Conservation (phyloP, 2,797 vertebrate species). For the Myotis vivesi region DNA sequence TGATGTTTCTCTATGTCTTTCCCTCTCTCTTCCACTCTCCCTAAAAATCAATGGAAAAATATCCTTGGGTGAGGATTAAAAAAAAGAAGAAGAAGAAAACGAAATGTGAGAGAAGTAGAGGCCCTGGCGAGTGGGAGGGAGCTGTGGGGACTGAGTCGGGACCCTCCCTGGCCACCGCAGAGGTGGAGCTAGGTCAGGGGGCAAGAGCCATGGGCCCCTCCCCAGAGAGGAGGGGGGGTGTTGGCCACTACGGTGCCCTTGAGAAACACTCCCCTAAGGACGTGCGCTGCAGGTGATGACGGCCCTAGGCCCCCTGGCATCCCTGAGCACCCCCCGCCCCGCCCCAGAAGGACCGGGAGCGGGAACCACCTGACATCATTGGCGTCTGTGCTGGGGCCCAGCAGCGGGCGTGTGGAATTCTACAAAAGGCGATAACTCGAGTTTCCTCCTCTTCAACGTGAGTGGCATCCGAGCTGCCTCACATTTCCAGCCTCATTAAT, state of each 20-base stretch:
- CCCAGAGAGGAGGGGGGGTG: too few species aligned
- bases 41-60: too few species aligned
- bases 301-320: background rate
- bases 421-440: background rate
- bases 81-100: too few species aligned
- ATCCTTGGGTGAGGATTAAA: too few species aligned
- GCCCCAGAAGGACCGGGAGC: too few species aligned
- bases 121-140: background rate
- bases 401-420: background rate
- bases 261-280: background rate
- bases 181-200: accelerated
- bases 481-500: background rate
- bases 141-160: too few species aligned
- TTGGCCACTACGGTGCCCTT: background rate
- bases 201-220: background rate
- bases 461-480: background rate
- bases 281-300: accelerated
- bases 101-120: background rate
- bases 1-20: too few species aligned
- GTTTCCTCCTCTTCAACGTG: background rate
- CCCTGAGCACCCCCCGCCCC: too few species aligned
- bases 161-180: background rate
- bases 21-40: too few species aligned
- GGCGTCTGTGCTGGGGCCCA: accelerated
- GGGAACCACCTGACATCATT: accelerated